A percentile compares a stretch with the other conserved stretches of the same genome.
These are phyloP conservation scores for Columba guinea DNA, from an alignment of 2,797 vertebrate genomes.

Conservation along the genomic window DNA sequence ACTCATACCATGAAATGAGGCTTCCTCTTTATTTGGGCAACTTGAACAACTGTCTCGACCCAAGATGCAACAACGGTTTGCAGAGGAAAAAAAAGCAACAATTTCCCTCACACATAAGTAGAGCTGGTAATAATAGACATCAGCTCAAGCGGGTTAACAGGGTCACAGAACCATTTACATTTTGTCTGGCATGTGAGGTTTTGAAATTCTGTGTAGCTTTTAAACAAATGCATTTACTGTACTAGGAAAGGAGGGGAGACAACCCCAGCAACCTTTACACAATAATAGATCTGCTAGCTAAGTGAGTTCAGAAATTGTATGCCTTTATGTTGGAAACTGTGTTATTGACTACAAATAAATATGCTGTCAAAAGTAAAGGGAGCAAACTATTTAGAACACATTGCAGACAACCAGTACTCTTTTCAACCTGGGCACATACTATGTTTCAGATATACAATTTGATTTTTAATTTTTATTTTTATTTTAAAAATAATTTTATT, in stretches of 20 bases:
- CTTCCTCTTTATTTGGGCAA: constrained; percentile 53
- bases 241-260: background rate
- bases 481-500: background rate
- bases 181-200: background rate
- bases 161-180: constrained; percentile 12
- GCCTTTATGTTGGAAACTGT: background rate
- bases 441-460: background rate
- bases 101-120: constrained; percentile 16
- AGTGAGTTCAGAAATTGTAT: background rate
- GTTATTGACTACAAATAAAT: background rate
- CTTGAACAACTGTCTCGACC: constrained; percentile 24
- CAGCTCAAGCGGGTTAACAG: background rate
- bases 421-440: background rate
- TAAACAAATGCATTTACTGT: constrained; percentile 3
- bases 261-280: background rate
- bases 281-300: background rate
- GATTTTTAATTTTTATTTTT: background rate
- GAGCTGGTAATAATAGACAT: background rate
- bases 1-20: constrained; percentile 19
- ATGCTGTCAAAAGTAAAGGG: background rate
- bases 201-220: background rate
- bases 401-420: background rate
- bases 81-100: background rate
- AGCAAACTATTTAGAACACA: background rate
- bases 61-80: constrained; percentile 44